Evolutionary conservation across 92 coral and sea anemone genomes (phyloP), one percentile per base, ranked within the genome.

Genomic region (Palythoa heliodiscus): DNA sequence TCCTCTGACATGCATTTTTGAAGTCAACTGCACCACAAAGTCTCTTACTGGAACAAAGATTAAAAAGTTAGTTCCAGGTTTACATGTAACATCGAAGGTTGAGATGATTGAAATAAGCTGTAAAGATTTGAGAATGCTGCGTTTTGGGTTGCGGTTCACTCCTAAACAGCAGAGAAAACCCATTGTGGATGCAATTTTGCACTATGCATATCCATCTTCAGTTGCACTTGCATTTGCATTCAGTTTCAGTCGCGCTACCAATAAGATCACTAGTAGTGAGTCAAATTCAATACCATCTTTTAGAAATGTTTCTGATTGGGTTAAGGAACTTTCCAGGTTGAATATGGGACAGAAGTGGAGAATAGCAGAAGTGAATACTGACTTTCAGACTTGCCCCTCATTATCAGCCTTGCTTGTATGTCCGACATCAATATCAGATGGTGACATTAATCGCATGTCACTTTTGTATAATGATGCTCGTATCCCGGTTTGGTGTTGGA

Each of bases 401-500:
- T 88, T 92, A 53, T 89, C 98, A 9, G 92, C 93, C 64, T 72
- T 68, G 90, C 88, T 96, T 87, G 99, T 96, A 48, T 95, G 97
- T 40, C 93, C 95, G 66, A 82, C 93, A 5, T 84, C 91, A 15
- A 73, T 96, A 70, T 89, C 92, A 61, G 99, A 96, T 83, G 92
- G 91, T 1, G 96, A 89, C 72, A 91, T 96, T 74, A 88, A 87
- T 71, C 94, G 98, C 78, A 95, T 93, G 94, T 90, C 99, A 7
- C 87, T 93, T 7, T 96, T 92, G 69, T 96, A 96, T 55, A 71
- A 92, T 8, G 94, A 93, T 39, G 92, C 93, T 10, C 98, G 98
- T 0, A 90, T 96, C 66, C 99, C 99, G 15, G 86, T 88, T 25
- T 96, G 99, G 99, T 96, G 99, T 66, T 96, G 99, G 99, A 96